phyloP scores from a whole-genome alignment of 1,140 invertebrate genomes.

The Aphaenogaster floridana region DNA sequence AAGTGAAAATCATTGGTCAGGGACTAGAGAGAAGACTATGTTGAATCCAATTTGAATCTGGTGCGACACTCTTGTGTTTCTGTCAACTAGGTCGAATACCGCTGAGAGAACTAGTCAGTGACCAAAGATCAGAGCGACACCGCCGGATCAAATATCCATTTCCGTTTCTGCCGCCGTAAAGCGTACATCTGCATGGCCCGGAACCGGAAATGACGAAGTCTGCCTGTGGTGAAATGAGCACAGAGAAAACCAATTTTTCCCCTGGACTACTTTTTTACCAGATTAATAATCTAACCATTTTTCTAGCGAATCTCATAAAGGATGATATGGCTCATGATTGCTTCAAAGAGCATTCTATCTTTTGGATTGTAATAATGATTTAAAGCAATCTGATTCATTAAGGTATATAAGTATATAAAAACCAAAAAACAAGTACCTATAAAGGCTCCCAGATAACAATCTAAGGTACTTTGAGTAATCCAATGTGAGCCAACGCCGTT shows the following conservation, averaged over 20 bases:
- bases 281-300: slow-evolving; percentile 16
- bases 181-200: background rate
- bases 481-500: too few species aligned
- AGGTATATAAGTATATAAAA: background rate
- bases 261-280: background rate
- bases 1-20: slow-evolving; percentile 32
- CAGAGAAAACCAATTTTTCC: background rate
- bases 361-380: background rate
- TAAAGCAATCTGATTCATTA: background rate
- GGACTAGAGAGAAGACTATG: background rate
- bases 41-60: slow-evolving; percentile 27
- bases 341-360: background rate
- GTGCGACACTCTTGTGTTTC: slow-evolving; percentile 17
- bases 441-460: too few species aligned
- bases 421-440: too few species aligned
- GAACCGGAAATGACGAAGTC: slow-evolving; percentile 11
- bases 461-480: too few species aligned
- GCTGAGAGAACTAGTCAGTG: slow-evolving; percentile 23
- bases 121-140: slow-evolving; percentile 38
- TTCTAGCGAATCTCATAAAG: background rate
- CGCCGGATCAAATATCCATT: slow-evolving; percentile 66
- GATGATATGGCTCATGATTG: background rate
- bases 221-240: background rate
- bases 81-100: slow-evolving; percentile 51
- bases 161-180: slow-evolving; percentile 45